Evolutionary conservation across 1,140 invertebrate genomes (phyloP).

Genomic region (Diorhabda carinulata): DNA sequence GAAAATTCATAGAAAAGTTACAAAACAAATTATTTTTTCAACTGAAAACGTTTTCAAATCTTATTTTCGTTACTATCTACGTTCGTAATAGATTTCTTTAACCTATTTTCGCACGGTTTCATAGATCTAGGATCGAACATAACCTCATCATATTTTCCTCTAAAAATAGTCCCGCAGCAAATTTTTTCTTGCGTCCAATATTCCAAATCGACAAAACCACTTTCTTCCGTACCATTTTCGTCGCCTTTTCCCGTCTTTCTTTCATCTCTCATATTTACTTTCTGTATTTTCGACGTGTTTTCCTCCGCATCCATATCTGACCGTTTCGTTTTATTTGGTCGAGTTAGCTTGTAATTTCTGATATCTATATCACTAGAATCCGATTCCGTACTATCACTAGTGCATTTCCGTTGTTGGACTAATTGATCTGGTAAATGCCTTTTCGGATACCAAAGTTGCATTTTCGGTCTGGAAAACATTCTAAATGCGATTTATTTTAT

Average conservation of each 20-base stretch:
- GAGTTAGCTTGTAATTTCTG: not conserved
- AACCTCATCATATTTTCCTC: conserved; percentile 62
- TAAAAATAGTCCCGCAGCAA: conserved; percentile 71
- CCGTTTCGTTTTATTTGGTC: not conserved
- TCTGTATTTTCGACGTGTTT: conserved; percentile 39
- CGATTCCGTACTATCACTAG: not conserved
- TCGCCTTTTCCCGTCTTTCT: conserved; percentile 37
- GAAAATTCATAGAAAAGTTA: no score
- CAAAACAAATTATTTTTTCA: no score
- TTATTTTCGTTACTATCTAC: no score
- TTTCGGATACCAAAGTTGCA: conserved; percentile 40
- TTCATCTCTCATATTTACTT: not conserved
- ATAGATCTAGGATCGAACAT: conserved; percentile 59
- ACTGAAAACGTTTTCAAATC: no score
- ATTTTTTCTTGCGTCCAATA: conserved; percentile 68
- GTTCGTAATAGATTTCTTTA: not conserved
- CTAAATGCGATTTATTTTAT: not conserved
- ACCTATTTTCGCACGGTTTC: conserved; percentile 52
- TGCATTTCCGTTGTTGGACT: not conserved
- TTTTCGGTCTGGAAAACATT: conserved; percentile 27
- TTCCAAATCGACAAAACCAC: conserved; percentile 62
- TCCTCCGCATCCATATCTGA: conserved; percentile 50
- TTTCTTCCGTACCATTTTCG: conserved; percentile 42
- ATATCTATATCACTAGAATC: not conserved
- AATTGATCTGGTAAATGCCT: conserved; percentile 59